These are phyloP conservation scores for Clarias magur DNA, from an alignment of 2,113 vertebrate genomes.

Conservation along the genomic window DNA sequence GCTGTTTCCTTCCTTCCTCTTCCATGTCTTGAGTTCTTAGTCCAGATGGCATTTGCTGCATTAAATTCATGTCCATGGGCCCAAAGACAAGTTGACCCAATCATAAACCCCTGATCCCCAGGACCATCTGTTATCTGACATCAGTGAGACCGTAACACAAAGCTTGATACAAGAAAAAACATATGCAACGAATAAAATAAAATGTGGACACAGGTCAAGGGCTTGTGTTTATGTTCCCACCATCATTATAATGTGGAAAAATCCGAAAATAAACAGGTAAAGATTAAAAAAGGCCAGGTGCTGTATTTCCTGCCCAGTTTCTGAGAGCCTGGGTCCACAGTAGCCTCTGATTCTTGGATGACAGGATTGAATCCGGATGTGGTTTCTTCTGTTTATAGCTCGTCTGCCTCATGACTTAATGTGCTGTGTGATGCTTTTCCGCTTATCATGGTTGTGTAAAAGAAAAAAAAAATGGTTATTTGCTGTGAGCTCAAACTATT, in stretches of 20 bases:
- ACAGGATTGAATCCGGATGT: background rate
- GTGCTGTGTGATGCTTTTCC: background rate
- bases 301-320: background rate
- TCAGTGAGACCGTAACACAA: constrained; percentile 3
- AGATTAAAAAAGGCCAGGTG: background rate
- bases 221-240: background rate
- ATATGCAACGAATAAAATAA: background rate
- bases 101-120: constrained; percentile 10
- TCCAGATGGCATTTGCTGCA: background rate
- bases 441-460: background rate
- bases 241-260: background rate
- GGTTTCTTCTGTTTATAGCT: background rate
- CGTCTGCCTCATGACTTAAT: background rate
- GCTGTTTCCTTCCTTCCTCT: constrained; percentile 43
- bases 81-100: constrained; percentile 28
- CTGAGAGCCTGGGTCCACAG: background rate
- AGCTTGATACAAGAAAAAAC: constrained; percentile 34
- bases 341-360: background rate
- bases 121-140: constrained; percentile 33
- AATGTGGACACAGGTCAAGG: background rate
- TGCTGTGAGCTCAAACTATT: background rate
- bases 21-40: constrained; percentile 32
- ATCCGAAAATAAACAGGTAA: background rate
- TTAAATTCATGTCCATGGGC: constrained; percentile 35
- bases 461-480: background rate